Evolutionary conservation across 2,888 invertebrate species (phyloP).

Genomic region (Sceliomorpha sp.): DNA sequence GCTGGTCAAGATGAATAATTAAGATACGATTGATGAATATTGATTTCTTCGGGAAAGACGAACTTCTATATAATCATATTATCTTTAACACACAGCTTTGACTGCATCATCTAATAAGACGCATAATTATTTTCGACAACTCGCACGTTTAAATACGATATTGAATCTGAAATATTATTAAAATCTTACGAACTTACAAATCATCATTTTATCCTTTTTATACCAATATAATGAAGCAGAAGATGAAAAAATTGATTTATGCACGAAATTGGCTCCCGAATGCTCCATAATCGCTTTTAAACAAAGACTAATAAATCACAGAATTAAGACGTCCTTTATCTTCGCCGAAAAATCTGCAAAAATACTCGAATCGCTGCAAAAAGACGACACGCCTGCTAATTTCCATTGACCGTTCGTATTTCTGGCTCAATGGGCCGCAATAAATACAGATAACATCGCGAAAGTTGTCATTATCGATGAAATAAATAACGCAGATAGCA

Average conservation of each 20-base stretch:
- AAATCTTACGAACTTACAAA: not conserved
- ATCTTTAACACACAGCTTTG: too few species aligned
- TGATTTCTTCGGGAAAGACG: too few species aligned
- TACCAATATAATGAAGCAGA: too few species aligned
- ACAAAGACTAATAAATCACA: conserved; percentile 37
- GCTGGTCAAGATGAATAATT: too few species aligned
- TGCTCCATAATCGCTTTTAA: conserved; percentile 26
- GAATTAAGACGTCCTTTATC: conserved; percentile 22
- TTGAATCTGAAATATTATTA: too few species aligned
- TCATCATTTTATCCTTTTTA: not conserved
- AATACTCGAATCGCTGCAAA: not conserved
- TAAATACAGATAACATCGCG: conserved; percentile 1
- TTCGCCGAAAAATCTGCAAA: not conserved
- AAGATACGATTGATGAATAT: too few species aligned
- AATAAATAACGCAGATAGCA: not conserved
- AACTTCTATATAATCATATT: too few species aligned
- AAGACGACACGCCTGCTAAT: not conserved
- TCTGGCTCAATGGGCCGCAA: not conserved
- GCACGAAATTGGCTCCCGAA: too few species aligned
- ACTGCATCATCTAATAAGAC: too few species aligned
- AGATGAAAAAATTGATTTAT: conserved; percentile 23
- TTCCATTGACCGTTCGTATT: not conserved
- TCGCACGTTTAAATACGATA: too few species aligned
- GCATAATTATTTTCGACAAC: too few species aligned
- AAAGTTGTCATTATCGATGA: not conserved